Base-by-base conservation (phyloP, 2,113 vertebrate species). In the Electrona antarctica region DNA sequence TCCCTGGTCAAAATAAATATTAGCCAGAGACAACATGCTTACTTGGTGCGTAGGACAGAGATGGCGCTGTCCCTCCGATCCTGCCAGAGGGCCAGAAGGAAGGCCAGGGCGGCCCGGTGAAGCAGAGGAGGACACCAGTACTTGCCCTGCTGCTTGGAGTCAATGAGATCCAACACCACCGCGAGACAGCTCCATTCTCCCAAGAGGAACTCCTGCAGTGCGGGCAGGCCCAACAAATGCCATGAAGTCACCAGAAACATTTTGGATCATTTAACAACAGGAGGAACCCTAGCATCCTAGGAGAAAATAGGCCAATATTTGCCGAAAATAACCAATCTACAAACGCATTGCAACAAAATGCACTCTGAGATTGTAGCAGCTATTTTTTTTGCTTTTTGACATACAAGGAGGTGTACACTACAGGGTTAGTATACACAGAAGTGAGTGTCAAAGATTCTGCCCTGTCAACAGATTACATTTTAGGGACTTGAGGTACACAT, bases 51-150 rank as follows among this genome's bases (percentile, higher is more conserved):
- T 48, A 99, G 92, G 8, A 98, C 97, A 0, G 97, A 94, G 92
- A 98, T 98, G 79, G 97, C 98, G 0, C 97, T 99, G 6, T 99
- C 97, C 0, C 97, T 88, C 0, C 97, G 95, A 84, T 99, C 97
- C 91, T 98, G 97, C 98, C 98, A 99, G 71, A 99, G 92, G 0
- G 98, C 97, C 0, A 99, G 96, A 29, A 99, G 93, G 87, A 99
- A 99, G 74, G 96, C 95, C 1, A 98, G 90, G 47, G 97, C 96
- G 0, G 97, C 96, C 0, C 96, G 94, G 74, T 98, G 97, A 56
- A 99, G 88, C 28, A 97, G 91, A 0, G 98, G 96, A 0, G 96
- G 96, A 71, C 96, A 98, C 96, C 96, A 99, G 48, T 97, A 97
- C 33, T 94, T 92, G 41, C 96, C 96, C 83, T 95, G 95, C 55